Percentiles rank a stretch among this genome's conserved stretches.
These are phyloP conservation scores for Gastracanthus pulcherrimus DNA, from an alignment of 2,888 invertebrate species.

Conservation along the genomic window DNA sequence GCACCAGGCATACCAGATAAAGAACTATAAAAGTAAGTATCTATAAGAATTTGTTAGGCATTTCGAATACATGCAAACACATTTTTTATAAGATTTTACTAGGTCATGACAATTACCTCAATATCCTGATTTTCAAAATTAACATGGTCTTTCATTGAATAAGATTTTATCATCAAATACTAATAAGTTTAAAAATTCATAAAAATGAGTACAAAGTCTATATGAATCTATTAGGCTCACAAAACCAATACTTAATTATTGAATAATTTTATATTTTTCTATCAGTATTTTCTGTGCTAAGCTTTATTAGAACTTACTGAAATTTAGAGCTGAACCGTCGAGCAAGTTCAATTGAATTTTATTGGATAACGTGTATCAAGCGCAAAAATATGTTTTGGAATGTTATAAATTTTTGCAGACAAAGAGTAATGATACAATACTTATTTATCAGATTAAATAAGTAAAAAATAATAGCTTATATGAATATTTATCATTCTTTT, in stretches of 20 bases:
- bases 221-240: no score
- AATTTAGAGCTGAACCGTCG: not conserved
- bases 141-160: not conserved
- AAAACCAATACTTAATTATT: not conserved
- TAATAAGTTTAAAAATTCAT: not conserved
- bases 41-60: not conserved
- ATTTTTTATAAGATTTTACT: not conserved
- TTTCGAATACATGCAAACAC: not conserved
- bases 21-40: not conserved
- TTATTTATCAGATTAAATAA: not conserved
- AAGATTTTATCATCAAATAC: not conserved
- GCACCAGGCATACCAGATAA: not conserved
- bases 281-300: not conserved
- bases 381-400: not conserved
- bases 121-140: not conserved
- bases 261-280: not conserved
- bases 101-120: not conserved
- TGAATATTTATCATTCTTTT: no score
- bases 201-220: no score
- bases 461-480: slow-evolving; percentile 19
- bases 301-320: not conserved
- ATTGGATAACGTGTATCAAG: not conserved
- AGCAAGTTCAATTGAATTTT: not conserved
- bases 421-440: not conserved
- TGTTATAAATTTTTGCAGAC: slow-evolving; percentile 14